Evolutionary conservation across 1,140 invertebrate species (phyloP).

Genomic region (Drosophila oshimai): DNA sequence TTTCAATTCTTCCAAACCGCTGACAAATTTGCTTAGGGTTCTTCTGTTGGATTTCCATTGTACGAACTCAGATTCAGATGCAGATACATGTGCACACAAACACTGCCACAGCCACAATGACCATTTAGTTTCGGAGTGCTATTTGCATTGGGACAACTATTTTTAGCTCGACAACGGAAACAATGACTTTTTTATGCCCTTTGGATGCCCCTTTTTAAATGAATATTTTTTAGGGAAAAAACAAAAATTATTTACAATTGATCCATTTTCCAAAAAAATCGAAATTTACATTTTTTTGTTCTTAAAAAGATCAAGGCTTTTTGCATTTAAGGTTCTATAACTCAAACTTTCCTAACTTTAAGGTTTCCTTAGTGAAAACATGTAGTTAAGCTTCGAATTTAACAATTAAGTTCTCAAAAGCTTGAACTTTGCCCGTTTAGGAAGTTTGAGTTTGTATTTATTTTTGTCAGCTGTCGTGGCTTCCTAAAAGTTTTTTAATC

Average conservation of each 20-base stretch:
- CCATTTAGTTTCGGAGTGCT: slow-evolving; percentile 16
- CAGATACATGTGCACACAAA: background rate
- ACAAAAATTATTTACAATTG: background rate
- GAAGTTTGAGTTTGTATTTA: too few species aligned
- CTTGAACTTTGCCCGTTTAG: too few species aligned
- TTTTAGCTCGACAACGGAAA: slow-evolving; percentile 9
- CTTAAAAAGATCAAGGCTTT: too few species aligned
- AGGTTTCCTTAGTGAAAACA: too few species aligned
- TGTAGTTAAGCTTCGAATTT: too few species aligned
- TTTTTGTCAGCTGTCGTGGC: too few species aligned
- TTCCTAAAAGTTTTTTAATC: too few species aligned
- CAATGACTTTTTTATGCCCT: slow-evolving; percentile 27
- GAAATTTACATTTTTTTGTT: too few species aligned
- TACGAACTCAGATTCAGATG: background rate
- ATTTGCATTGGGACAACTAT: slow-evolving; percentile 40
- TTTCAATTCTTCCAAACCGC: slow-evolving; percentile 9
- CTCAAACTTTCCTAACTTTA: too few species aligned
- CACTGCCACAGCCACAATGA: slow-evolving; percentile 13
- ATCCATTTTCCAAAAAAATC: too few species aligned
- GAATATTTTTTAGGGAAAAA: background rate
- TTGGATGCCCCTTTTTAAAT: background rate
- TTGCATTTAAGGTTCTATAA: too few species aligned
- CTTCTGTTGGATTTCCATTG: slow-evolving; percentile 29
- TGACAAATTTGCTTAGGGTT: slow-evolving; percentile 21
- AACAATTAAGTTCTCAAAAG: too few species aligned